Evolutionary conservation across 2,797 vertebrate species (phyloP).

Genomic region (Pelobates cultripes): DNA sequence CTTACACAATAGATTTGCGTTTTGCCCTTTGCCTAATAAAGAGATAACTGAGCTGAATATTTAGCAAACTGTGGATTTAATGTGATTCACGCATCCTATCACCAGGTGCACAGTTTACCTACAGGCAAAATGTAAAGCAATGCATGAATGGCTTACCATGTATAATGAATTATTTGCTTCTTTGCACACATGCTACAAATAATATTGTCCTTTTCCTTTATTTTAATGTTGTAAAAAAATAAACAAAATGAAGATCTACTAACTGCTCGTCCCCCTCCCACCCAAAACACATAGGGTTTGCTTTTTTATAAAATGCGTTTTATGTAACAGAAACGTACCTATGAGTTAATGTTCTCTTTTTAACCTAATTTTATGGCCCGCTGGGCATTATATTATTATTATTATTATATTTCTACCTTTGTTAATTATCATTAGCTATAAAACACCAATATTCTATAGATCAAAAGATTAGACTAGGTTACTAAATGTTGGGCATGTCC

Average conservation of each 20-base stretch:
- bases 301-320: no score
- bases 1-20: background rate
- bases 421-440: constrained; percentile 24
- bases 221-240: background rate
- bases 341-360: no score
- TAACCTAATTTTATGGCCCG: no score
- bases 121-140: constrained; percentile 58
- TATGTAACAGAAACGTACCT: no score
- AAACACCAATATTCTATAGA: constrained; percentile 26
- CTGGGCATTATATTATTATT: no score
- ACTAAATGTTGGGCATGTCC: background rate
- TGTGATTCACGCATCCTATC: constrained; percentile 30
- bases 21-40: background rate
- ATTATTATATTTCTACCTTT: no score
- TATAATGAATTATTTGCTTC: constrained; percentile 62
- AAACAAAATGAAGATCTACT: background rate
- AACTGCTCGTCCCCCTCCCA: no score
- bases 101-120: constrained; percentile 61
- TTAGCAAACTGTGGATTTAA: constrained; percentile 52
- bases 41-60: constrained; percentile 3
- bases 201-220: constrained; percentile 43
- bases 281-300: no score
- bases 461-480: background rate
- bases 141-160: constrained; percentile 61
- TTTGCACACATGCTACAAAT: constrained; percentile 57